Conservation (phyloP, 2,113 vertebrate genomes). For the Channa maculata region DNA sequence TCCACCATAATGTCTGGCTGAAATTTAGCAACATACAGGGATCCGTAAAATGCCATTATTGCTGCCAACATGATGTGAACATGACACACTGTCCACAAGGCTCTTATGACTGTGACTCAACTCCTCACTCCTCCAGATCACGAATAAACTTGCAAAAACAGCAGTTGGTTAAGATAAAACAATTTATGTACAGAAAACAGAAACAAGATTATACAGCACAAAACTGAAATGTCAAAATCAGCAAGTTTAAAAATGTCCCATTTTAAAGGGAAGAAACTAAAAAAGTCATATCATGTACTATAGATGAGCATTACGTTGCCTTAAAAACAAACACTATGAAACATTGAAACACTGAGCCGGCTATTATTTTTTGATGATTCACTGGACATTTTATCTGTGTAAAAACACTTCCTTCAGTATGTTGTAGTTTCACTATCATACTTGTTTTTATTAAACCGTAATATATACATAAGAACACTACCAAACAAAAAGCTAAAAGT, state of each 20-base stretch:
- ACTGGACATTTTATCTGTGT: not conserved
- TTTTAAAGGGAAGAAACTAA: not conserved
- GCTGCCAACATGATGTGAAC: slow-evolving; percentile 26
- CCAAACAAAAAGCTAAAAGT: not conserved
- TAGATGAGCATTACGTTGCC: not conserved
- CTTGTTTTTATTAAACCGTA: not conserved
- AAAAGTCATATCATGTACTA: slow-evolving; percentile 1
- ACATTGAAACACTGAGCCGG: not conserved
- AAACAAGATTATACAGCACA: not conserved
- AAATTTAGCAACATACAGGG: not conserved
- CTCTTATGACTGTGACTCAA: slow-evolving; percentile 44
- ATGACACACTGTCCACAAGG: slow-evolving; percentile 47
- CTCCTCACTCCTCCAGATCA: slow-evolving; percentile 8
- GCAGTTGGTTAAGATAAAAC: not conserved
- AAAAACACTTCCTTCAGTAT: not conserved
- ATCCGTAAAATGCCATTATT: slow-evolving; percentile 19
- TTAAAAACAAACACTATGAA: not conserved
- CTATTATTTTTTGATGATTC: not conserved
- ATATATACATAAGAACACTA: not conserved
- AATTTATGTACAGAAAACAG: not conserved
- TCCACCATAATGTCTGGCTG: not conserved
- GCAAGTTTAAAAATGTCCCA: too few relatives aligned
- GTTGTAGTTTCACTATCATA: not conserved
- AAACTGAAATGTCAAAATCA: not conserved
- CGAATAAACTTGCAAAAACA: slow-evolving; percentile 24